Base-by-base conservation (phyloP, 2,888 invertebrate species). In the Zygothrica quintamaculata region DNA sequence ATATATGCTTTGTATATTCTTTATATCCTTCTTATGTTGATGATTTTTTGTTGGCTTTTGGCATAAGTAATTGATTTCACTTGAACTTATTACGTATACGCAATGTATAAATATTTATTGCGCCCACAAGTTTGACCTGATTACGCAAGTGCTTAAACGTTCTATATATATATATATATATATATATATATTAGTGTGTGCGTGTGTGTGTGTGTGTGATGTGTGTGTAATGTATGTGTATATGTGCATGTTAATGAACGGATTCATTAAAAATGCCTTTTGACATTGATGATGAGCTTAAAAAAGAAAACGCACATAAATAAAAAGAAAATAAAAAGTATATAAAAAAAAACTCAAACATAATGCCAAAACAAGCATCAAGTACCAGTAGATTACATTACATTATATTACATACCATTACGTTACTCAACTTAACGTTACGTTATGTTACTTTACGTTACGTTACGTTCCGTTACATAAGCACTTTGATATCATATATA, bases 191-290 rank as follows among this genome's bases (percentile, higher is more conserved):
- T 8, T 64, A 55, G 56, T 51, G 43, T 53, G 50, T 53, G 40
- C 26, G 2, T 13, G 6, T 25, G n/a, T n/a, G n/a, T n/a, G n/a
- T n/a, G n/a, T n/a, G n/a, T n/a, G n/a, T n/a, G n/a, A n/a, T n/a
- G n/a, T n/a, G n/a, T n/a, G n/a, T n/a, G n/a, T n/a, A n/a, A n/a
- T n/a, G n/a, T n/a, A n/a, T n/a, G n/a, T n/a, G 1, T 18, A 8
- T 11, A 33, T 37, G 48, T 33, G n/a, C 34, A 15, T 34, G 55
- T 43, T 47, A 64, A 68, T 58, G 33, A 58, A 78, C 78, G 18
- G 2, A 22, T 72, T 65, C 79, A 79, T 79, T 82, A 72, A 85
- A 78, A 72, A 75, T 78, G 75, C 78, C 51, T 51, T 81, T 65
- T 62, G 78, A 62, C 85, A 84, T 78, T 71, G 82, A 60, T 71